A percentile compares a stretch with the other conserved stretches of the same genome.
phyloP scores from a whole-genome alignment of 1,140 invertebrate genomes.

The Drosophila tristis region DNA sequence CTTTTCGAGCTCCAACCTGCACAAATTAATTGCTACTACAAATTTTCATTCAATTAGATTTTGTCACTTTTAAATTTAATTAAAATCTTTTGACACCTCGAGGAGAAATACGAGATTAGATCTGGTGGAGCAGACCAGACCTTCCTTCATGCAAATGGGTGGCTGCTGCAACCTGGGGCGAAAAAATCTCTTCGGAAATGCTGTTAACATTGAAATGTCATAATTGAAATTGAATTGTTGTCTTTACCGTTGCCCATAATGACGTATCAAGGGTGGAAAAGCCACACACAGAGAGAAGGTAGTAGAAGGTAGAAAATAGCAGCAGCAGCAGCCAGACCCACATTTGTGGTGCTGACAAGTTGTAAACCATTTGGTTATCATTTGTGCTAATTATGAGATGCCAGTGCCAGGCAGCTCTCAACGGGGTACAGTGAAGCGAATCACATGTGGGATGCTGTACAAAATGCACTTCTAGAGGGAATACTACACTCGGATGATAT shows the following conservation, averaged over 20 bases:
- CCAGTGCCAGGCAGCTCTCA: constrained; percentile 10
- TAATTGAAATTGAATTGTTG: constrained; percentile 80
- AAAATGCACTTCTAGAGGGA: background rate
- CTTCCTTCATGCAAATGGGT: constrained; percentile 12
- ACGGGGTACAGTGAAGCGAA: constrained; percentile 10
- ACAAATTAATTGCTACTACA: constrained; percentile 73
- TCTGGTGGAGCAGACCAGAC: background rate
- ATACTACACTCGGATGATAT: background rate
- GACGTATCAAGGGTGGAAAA: constrained; percentile 17
- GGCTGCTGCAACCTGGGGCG: background rate
- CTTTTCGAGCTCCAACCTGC: constrained; percentile 18
- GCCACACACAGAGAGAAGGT: too few relatives aligned
- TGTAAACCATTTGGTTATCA: constrained; percentile 62
- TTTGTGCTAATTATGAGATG: constrained; percentile 62
- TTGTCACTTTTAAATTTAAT: constrained; percentile 67
- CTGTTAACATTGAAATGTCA: constrained; percentile 81
- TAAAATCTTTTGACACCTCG: constrained; percentile 57
- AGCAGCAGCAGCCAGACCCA: constrained; percentile 13
- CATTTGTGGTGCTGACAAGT: constrained; percentile 55
- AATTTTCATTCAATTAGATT: constrained; percentile 78
- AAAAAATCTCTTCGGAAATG: constrained; percentile 45
- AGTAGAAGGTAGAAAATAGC: background rate
- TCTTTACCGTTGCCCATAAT: constrained; percentile 64
- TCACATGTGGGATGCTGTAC: too few relatives aligned
- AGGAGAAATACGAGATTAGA: constrained; percentile 7